Percentiles rank a stretch among this genome's conserved stretches.
Evolutionary conservation across 1,140 invertebrate genomes (phyloP).

Genomic region (Drosophila ironensis): DNA sequence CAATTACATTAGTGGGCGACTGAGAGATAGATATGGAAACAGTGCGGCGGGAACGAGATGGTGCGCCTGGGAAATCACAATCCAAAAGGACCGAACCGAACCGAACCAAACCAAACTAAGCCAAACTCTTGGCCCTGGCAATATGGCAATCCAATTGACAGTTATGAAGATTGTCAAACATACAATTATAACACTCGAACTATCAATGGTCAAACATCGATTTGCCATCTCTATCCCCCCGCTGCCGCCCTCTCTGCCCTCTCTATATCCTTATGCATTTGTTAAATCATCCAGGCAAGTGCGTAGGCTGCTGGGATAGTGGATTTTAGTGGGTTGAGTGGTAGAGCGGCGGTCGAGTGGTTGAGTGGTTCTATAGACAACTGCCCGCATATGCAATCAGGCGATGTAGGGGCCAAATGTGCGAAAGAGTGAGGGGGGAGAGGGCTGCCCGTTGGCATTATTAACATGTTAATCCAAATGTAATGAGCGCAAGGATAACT

Average conservation of each 20-base stretch:
- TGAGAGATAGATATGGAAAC: background rate
- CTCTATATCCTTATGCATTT: slow-evolving; percentile 16
- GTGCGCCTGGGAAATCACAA: background rate
- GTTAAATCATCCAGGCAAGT: slow-evolving; percentile 51
- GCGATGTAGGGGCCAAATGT: background rate
- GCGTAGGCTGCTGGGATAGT: background rate
- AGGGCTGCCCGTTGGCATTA: slow-evolving; percentile 44
- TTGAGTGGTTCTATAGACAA: too few species aligned
- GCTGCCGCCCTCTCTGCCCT: background rate
- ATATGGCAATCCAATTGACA: slow-evolving; percentile 74
- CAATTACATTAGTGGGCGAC: slow-evolving; percentile 63
- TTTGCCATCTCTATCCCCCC: slow-evolving; percentile 18
- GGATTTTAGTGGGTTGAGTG: background rate
- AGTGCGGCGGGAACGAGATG: background rate
- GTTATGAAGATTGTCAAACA: slow-evolving; percentile 81
- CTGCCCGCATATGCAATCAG: slow-evolving; percentile 23
- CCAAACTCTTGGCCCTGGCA: slow-evolving; percentile 39
- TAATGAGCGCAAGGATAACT: slow-evolving; percentile 76
- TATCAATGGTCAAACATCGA: slow-evolving; percentile 59
- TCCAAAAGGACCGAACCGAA: background rate
- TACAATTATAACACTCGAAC: slow-evolving; percentile 72
- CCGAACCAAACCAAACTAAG: too few species aligned
- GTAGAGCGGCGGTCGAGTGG: background rate
- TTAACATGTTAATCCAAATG: slow-evolving; percentile 80
- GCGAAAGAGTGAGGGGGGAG: background rate